A percentile compares a stretch with the other conserved stretches of the same genome.
Evolutionary conservation across 2,888 invertebrate species (phyloP).

Genomic region (Scrobipalpa costella): DNA sequence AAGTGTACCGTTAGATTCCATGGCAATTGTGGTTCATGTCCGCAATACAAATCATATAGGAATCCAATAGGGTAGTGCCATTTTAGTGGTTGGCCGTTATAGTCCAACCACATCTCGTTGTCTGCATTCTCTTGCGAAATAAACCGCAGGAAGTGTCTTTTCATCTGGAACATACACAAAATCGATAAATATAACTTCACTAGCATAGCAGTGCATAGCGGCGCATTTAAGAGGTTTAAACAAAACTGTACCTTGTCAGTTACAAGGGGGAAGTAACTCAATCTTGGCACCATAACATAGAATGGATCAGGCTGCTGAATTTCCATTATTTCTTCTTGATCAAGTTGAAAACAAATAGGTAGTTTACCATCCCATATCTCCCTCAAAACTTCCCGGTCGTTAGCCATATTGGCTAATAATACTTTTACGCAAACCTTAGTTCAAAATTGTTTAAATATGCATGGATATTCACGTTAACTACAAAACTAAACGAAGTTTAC

Average conservation of each 20-base stretch:
- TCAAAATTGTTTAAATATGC: background rate
- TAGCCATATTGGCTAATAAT: conserved; percentile 85
- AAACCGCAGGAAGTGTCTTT: conserved; percentile 92
- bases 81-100: conserved; percentile 93
- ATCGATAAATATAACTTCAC: background rate
- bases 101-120: conserved; percentile 97
- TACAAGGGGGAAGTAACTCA: conserved; percentile 96
- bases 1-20: conserved; percentile 98
- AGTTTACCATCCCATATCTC: conserved; percentile 98
- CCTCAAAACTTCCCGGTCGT: conserved; percentile 95
- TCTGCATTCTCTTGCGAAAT: conserved; percentile 90
- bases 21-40: conserved; percentile 88
- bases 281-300: conserved; percentile 95
- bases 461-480: background rate
- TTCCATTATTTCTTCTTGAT: conserved; percentile 93
- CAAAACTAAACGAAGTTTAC: background rate
- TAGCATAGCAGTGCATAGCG: background rate
- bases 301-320: conserved; percentile 95
- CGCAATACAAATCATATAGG: conserved; percentile 90
- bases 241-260: conserved; percentile 89
- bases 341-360: conserved; percentile 94
- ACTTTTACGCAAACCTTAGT: background rate
- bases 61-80: conserved; percentile 95
- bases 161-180: conserved; percentile 81
- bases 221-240: background rate